Conservation (phyloP, 2,888 invertebrate genomes). For the Actias luna region DNA sequence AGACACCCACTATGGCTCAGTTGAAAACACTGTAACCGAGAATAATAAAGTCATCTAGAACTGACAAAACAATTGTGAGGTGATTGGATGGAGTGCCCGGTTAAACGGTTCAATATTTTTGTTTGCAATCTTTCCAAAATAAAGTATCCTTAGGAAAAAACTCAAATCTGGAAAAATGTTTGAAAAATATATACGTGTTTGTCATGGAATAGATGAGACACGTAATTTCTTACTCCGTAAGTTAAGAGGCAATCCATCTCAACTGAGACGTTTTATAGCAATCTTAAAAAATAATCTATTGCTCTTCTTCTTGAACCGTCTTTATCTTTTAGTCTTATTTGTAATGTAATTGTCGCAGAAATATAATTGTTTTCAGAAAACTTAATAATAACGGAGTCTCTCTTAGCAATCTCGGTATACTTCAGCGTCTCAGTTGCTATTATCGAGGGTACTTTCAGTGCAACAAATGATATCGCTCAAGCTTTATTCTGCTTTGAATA, state of each 20-base stretch:
- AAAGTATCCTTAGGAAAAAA: too few species aligned
- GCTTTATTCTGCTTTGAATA: constrained; percentile 42
- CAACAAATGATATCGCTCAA: constrained; percentile 54
- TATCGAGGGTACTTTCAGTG: constrained; percentile 49
- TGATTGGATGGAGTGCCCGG: too few species aligned
- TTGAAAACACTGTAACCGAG: constrained; percentile 13
- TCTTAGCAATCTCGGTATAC: background rate
- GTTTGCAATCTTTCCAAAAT: too few species aligned
- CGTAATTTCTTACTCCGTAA: too few species aligned
- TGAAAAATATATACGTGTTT: too few species aligned
- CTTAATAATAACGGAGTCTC: background rate
- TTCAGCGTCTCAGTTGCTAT: constrained; percentile 34
- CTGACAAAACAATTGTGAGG: background rate
- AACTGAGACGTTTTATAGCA: too few species aligned
- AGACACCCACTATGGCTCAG: background rate
- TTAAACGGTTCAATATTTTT: background rate
- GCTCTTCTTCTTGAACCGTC: too few species aligned
- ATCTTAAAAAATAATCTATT: too few species aligned
- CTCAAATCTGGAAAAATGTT: too few species aligned
- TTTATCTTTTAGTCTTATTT: background rate
- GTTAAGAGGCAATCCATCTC: too few species aligned
- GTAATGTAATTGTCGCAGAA: background rate
- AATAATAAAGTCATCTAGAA: background rate
- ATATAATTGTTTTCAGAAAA: background rate
- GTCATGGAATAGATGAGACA: too few species aligned